These are phyloP conservation scores for Otocyon megalotis DNA, from an alignment of 2,113 vertebrate species.

Conservation along the genomic window DNA sequence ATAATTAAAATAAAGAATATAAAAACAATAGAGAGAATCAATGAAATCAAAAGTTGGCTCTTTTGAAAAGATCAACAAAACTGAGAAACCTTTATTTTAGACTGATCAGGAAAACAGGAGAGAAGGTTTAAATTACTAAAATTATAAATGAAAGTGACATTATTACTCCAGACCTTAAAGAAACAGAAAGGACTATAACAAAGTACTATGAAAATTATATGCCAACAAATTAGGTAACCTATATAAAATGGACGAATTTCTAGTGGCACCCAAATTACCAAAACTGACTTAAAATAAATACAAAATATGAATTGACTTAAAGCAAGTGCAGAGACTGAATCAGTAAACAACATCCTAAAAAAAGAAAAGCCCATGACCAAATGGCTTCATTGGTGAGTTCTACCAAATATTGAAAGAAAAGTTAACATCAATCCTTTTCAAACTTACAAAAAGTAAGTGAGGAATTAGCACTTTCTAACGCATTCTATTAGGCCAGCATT, in stretches of 20 bases:
- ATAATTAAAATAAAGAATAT: not conserved
- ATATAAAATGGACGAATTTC: not conserved
- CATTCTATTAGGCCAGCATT: not conserved
- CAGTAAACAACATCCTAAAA: not conserved
- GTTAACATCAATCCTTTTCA: too few relatives aligned
- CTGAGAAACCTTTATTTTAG: not conserved
- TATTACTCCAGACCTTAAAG: not conserved
- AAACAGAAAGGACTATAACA: not conserved
- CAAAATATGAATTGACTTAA: not conserved
- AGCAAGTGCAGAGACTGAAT: not conserved
- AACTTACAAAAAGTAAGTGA: too few relatives aligned
- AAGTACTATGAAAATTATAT: not conserved
- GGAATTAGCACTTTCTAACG: too few relatives aligned
- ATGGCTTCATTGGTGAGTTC: too few relatives aligned
- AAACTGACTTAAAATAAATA: not conserved
- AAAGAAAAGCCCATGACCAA: too few relatives aligned
- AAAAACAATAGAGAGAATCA: not conserved
- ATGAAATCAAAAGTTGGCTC: not conserved
- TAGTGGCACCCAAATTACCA: not conserved
- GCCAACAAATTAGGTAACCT: not conserved
- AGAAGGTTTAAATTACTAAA: not conserved
- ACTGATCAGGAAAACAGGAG: not conserved
- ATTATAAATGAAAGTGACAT: not conserved
- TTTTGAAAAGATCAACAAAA: not conserved
- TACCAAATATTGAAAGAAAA: too few relatives aligned